Evolutionary conservation across 2,113 vertebrate genomes (phyloP).

Genomic region (Serilophus lunatus): DNA sequence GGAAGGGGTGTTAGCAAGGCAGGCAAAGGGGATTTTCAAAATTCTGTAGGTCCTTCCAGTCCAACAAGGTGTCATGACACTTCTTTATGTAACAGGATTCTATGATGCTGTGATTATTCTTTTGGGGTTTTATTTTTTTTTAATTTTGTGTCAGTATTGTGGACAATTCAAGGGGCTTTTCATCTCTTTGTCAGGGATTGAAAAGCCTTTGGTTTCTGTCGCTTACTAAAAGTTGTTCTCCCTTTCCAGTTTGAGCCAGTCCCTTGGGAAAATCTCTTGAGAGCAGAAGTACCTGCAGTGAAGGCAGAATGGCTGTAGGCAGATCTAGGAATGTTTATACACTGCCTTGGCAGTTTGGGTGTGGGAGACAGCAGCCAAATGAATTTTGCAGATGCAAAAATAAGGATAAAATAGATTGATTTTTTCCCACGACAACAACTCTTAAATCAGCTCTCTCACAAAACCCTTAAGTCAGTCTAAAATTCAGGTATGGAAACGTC

Average conservation of each 20-base stretch:
- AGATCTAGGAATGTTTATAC: neutral
- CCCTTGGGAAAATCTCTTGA: neutral
- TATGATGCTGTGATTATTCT: neutral
- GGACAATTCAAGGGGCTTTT: neutral
- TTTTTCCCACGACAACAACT: neutral
- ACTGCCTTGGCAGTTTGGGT: neutral
- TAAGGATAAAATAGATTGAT: neutral
- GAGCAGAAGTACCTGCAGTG: neutral
- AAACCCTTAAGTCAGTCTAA: no score
- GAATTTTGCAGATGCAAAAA: neutral
- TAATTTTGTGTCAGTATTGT: neutral
- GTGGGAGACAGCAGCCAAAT: neutral
- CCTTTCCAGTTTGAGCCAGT: neutral
- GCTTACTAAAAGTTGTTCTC: neutral
- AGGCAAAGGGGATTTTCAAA: neutral
- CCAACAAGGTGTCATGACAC: neutral
- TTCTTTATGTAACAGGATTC: neutral
- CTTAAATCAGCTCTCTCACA: no score
- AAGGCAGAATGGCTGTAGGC: neutral
- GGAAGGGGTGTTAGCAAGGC: neutral
- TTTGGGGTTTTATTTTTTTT: neutral
- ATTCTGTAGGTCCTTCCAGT: neutral
- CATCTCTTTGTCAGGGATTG: neutral
- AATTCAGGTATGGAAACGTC: neutral
- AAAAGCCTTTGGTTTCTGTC: neutral